Evolutionary conservation across 2,888 invertebrate genomes (phyloP), one percentile per base, ranked within the genome.

Genomic region (Netelia fuscicornis): DNA sequence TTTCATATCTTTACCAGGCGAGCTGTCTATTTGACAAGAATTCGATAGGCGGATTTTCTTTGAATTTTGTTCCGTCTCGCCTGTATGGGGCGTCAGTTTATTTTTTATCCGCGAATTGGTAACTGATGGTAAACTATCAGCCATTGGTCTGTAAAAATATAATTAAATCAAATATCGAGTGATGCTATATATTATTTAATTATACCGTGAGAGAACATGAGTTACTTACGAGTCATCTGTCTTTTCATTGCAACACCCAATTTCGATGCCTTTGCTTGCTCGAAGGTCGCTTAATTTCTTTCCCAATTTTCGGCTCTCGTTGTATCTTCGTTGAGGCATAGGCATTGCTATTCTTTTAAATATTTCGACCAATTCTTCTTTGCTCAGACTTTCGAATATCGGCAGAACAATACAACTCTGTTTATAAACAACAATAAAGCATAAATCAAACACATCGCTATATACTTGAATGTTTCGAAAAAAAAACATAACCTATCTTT

Each of bases 301-400:
- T 1, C 89, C 89, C 75, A 91, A 84, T 74, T 76, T 42, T 75
- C 84, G 86, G 2, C 83, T 37, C 11, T 88, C 70, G 65, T 86
- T 84, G 56, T 78, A 87, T 71, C 81, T 86, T 75, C 93, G 89
- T 84, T 91, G 93, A 2, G 93, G 91, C 70, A 92, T 80, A 0
- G 93, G 93, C 80, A 93, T 85, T 8, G 91, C 92, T 10, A 93
- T 86, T 60, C 90, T 88, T 68, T 88, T 90, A 74, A 89, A 93
- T 42, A 92, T 87, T 79, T 92, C 91, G 67, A 93, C 72, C 25
- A 93, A 86, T 84, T 92, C 89, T 11, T 79, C 78, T 84, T 89
- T 92, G 52, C 84, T 87, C 48, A 90, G 79, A 70, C 60, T 87
- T 30, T 89, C 87, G 10, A 89, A 87, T 23, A 88, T 82, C 30